Evolutionary conservation across 2,797 vertebrate species (phyloP), one percentile per base, ranked within the genome.

Genomic region (Amphiprion clarkii): DNA sequence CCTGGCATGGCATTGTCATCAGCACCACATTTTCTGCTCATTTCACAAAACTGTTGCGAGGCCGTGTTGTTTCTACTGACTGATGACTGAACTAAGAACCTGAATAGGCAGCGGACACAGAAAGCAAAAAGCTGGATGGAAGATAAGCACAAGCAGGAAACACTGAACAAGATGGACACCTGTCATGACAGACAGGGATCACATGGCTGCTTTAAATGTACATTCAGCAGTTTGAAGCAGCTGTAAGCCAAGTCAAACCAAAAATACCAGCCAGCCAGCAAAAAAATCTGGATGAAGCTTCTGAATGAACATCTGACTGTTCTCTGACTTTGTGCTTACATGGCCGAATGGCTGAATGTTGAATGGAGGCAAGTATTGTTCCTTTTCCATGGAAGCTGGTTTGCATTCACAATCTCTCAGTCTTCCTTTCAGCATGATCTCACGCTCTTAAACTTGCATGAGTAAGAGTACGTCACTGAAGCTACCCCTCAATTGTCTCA

Each of bases 111-210:
- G 85, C 31, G 16, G 53, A 89, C 81, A 84, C 78, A 78, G 74
- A 87, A 87, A 82, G 86, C 88, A 87, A 84, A 88, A 89, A 87
- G 94, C 93, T 90, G 90, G 81, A 94, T 95, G 94, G 68, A 90
- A 82, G 92, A 89, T 55, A 89, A 88, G 93, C 93, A 90, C 67
- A 93, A 91, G 92, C 92, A 90, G 86, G 87, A 92, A 86, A 94
- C 90, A 92, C 84, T 88, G 81, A 46, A 89, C 88, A 88, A 84
- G 86, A 91, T 87, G 88, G 68, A 64, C 72, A 78, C 80, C 84
- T 83, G 78, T 68, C 71, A 67, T 69, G 71, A 79, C 60, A 62
- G 75, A 83, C 76, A 72, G 86, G 39, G 1, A 76, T 86, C 72
- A 75, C 53, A 71, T 80, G 80, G 54, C 81, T 70, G 68, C 36